A percentile compares a stretch with the other conserved stretches of the same genome.
phyloP scores from a whole-genome alignment of 2,888 invertebrate species.

The Synanthedon vespiformis region DNA sequence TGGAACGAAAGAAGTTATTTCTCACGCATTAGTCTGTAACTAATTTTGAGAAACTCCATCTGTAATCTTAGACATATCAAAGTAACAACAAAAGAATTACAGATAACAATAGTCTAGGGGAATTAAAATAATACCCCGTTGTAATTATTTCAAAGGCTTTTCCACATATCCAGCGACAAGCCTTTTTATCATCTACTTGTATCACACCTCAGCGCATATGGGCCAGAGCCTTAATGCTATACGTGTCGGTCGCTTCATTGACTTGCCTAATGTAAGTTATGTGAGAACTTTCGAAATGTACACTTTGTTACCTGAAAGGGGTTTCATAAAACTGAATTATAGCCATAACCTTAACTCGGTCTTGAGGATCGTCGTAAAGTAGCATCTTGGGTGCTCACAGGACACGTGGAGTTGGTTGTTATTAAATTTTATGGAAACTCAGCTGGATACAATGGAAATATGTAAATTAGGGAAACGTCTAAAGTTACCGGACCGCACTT shows the following conservation, averaged over 20 bases:
- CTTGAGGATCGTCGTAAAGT: conserved; percentile 61
- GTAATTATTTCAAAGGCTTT: neutral
- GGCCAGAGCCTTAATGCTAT: too few relatives aligned
- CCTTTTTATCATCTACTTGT: too few relatives aligned
- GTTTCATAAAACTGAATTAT: conserved; percentile 69
- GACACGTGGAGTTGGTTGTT: conserved; percentile 54
- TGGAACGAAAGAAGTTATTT: neutral
- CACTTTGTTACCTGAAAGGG: conserved; percentile 63
- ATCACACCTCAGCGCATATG: too few relatives aligned
- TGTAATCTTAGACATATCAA: conserved; percentile 13
- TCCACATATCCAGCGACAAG: neutral
- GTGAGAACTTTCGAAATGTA: conserved; percentile 52
- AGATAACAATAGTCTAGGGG: conserved; percentile 5
- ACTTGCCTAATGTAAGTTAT: conserved; percentile 34
- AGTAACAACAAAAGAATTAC: conserved; percentile 33
- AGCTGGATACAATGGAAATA: conserved; percentile 52
- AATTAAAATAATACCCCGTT: neutral
- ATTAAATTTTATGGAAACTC: conserved; percentile 64
- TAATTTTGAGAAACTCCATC: neutral
- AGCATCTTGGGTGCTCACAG: conserved; percentile 55
- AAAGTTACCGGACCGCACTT: conserved; percentile 20
- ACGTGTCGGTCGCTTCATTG: conserved; percentile 8
- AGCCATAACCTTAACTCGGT: conserved; percentile 61
- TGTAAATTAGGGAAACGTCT: conserved; percentile 48
- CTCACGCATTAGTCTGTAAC: neutral